These are phyloP conservation scores for Caenorhabditis becei DNA, from an alignment of 2,888 invertebrate species.

Conservation along the genomic window DNA sequence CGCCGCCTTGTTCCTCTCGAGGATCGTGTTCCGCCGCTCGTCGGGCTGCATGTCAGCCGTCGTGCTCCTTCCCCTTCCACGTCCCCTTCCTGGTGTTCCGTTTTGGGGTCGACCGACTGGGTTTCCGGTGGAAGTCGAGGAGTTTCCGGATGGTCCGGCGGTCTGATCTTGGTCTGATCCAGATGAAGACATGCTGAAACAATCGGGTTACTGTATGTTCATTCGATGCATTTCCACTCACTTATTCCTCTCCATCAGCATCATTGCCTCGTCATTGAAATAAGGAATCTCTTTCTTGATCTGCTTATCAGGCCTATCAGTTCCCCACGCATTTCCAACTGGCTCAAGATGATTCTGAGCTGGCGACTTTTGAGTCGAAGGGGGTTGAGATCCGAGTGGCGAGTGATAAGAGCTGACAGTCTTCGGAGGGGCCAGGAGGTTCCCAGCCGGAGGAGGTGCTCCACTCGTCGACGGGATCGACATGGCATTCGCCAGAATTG, in stretches of 20 bases:
- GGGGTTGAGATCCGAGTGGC: conserved; percentile 43
- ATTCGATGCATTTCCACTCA: too few relatives aligned
- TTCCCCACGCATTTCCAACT: background rate
- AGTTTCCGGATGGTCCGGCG: conserved; percentile 28
- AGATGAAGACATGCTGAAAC: conserved; percentile 53
- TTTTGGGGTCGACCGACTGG: conserved; percentile 60
- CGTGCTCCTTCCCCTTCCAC: conserved; percentile 71
- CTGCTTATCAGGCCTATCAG: conserved; percentile 40
- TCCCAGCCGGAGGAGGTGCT: conserved; percentile 13
- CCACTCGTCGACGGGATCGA: conserved; percentile 61
- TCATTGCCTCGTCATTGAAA: conserved; percentile 51
- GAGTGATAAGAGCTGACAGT: conserved; percentile 65
- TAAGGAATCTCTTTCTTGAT: conserved; percentile 57
- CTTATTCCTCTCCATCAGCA: conserved; percentile 55
- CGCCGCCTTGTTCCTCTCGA: conserved; percentile 80
- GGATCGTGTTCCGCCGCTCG: conserved; percentile 68
- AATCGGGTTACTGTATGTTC: background rate
- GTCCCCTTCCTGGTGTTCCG: conserved; percentile 66
- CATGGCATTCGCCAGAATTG: conserved; percentile 63
- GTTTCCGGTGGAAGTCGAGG: conserved; percentile 46
- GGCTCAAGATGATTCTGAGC: background rate
- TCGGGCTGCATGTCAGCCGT: conserved; percentile 80
- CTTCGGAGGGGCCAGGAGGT: conserved; percentile 54
- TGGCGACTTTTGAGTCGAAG: conserved; percentile 44
- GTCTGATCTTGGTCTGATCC: conserved; percentile 57